phyloP scores from a whole-genome alignment of 2,888 invertebrate genomes.

The Anodontia alba region DNA sequence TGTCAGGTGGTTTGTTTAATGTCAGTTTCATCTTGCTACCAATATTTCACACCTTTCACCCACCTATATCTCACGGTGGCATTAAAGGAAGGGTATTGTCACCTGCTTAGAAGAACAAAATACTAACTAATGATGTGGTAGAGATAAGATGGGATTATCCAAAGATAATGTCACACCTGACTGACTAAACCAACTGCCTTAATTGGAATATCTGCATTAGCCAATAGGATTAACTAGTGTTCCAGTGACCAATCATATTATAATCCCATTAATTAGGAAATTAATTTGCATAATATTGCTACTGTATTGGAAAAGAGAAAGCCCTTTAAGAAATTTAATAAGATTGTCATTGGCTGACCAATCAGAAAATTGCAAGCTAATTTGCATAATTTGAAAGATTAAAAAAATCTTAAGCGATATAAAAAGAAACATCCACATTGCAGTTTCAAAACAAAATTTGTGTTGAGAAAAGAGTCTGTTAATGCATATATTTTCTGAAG shows the following conservation, averaged over 20 bases:
- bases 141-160: neutral
- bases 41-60: neutral
- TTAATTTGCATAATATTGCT: conserved; percentile 14
- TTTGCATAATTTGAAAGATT: too few species aligned
- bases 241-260: too few species aligned
- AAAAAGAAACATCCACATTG: too few species aligned
- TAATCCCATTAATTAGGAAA: too few species aligned
- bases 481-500: too few species aligned
- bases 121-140: neutral
- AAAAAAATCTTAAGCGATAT: too few species aligned
- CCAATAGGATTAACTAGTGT: neutral
- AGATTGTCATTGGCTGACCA: conserved; percentile 1
- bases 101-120: neutral
- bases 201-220: neutral
- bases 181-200: neutral
- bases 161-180: conserved; percentile 2
- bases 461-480: too few species aligned
- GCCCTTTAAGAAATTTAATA: conserved; percentile 3
- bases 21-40: conserved; percentile 19
- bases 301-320: neutral
- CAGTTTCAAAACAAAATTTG: too few species aligned
- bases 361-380: neutral
- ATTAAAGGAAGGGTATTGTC: conserved; percentile 19
- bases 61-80: neutral
- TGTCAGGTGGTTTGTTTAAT: conserved; percentile 24